These are phyloP conservation scores for Triops cancriformis DNA, from an alignment of 1,140 invertebrate species.

Conservation along the genomic window DNA sequence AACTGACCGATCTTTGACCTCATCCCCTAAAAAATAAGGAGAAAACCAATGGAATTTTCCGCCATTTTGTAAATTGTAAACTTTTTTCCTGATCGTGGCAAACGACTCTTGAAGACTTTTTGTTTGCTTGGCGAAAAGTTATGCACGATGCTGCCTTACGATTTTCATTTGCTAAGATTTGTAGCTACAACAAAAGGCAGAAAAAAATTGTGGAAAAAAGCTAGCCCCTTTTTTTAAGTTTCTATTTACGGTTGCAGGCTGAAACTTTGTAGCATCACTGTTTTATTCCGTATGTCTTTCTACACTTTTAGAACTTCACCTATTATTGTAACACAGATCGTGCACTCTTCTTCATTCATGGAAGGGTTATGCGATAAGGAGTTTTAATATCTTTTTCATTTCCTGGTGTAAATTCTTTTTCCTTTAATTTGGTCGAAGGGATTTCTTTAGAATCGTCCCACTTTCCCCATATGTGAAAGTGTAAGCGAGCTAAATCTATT, in stretches of 20 bases:
- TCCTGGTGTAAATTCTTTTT: not conserved
- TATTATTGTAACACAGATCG: not conserved
- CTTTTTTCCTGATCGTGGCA: not conserved
- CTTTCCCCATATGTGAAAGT: not conserved
- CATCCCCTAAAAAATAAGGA: slow-evolving; percentile 28
- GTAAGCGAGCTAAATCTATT: not conserved
- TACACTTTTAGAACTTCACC: not conserved
- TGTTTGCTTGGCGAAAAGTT: not conserved
- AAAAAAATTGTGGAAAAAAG: not conserved
- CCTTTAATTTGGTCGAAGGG: not conserved
- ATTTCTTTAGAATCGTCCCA: not conserved
- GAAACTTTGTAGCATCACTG: not conserved
- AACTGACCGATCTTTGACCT: slow-evolving; percentile 29
- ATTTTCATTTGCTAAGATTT: not conserved
- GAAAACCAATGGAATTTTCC: not conserved
- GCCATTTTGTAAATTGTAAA: slow-evolving; percentile 16
- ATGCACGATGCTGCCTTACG: not conserved
- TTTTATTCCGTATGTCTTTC: not conserved
- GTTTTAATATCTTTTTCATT: not conserved
- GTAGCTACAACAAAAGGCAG: not conserved
- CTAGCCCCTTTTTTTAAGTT: not conserved
- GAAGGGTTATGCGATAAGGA: not conserved
- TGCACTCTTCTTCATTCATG: not conserved
- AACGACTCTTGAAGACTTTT: not conserved
- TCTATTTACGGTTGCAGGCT: not conserved